Evolutionary conservation across 2,888 invertebrate species (phyloP), one percentile per base, ranked within the genome.

Genomic region (Nebria brevicollis): DNA sequence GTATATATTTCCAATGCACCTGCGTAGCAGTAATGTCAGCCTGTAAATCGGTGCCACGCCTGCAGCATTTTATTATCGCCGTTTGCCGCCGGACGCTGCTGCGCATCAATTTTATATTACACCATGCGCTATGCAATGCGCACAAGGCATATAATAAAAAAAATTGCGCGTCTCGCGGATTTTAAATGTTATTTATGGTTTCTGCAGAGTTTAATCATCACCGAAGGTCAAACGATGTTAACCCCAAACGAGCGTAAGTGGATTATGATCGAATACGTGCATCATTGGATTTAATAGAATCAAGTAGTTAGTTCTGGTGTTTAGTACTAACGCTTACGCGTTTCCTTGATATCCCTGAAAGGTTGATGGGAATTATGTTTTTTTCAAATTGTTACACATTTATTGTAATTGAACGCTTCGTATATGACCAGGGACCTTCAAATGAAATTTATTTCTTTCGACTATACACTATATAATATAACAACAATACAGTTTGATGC

Each of bases 31-130:
- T 72, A 75, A 80, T 80, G 80, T 80, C 75, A 79, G 79, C 15
- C 13, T 34, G 80, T 80, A 20, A 80, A 80, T 80, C 80, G 80
- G 70, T 80, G 75, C 80, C 80, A 80, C 80, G 80, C 80, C 80
- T 75, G 54, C 75, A 70, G 80, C 80, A 80, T 80, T 80, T 80
- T 80, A 80, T 80, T 80, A 80, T 80, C 74, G 70, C 75, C 54
- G 66, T 75, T 79, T 79, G 79, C 79, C 79, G 79, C 73, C 74
- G 66, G 26, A 26, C 68, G 79, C 65, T 66, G 79, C 73, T 66
- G 79, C 79, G 79, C 66, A 66, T 79, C 79, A 42, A 43, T 74
- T 68, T 68, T 68, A 73, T 73, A 43, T 25, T 73, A 41, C 25
- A 43, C 15, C 26, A n/a, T 64, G 75, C 54, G 54, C 26, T 20